Evolutionary conservation across 2,888 invertebrate species (phyloP).

Genomic region (Aromia moschata): DNA sequence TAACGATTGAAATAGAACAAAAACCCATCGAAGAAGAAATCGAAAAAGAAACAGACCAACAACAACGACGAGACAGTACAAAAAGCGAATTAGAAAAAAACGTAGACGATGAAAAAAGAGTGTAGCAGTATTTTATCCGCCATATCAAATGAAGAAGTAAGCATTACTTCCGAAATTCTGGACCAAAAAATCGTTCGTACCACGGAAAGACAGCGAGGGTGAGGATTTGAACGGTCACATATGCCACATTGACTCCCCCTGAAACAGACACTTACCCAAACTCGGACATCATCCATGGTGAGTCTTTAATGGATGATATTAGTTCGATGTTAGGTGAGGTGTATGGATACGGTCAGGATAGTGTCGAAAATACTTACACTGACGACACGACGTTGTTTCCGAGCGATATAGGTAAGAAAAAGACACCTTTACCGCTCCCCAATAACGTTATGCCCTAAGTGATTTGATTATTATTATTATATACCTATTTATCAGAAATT

Average conservation of each 20-base stretch:
- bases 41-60: slow-evolving; percentile 41
- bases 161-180: slow-evolving; percentile 75
- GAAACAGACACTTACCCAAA: slow-evolving; percentile 80
- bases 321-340: slow-evolving; percentile 80
- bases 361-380: slow-evolving; percentile 69
- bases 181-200: slow-evolving; percentile 62
- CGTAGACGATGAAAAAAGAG: slow-evolving; percentile 67
- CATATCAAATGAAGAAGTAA: slow-evolving; percentile 76
- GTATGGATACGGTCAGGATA: slow-evolving; percentile 72
- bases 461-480: too few relatives aligned
- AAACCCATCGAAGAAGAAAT: slow-evolving; percentile 40
- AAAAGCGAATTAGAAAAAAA: slow-evolving; percentile 55
- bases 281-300: slow-evolving; percentile 80
- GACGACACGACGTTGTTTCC: slow-evolving; percentile 77
- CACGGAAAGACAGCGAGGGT: slow-evolving; percentile 63
- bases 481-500: slow-evolving; percentile 10
- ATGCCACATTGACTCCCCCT: slow-evolving; percentile 84
- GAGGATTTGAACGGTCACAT: slow-evolving; percentile 68
- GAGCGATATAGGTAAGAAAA: slow-evolving; percentile 60
- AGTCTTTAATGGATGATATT: slow-evolving; percentile 81
- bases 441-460: slow-evolving; percentile 42
- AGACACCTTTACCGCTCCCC: slow-evolving; percentile 41
- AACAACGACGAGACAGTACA: slow-evolving; percentile 54
- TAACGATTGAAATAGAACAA: slow-evolving; percentile 52
- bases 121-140: slow-evolving; percentile 70